Percentiles rank a stretch among this genome's conserved stretches.
Evolutionary conservation across 1,140 invertebrate genomes (phyloP).

Genomic region (Plodia interpunctella): DNA sequence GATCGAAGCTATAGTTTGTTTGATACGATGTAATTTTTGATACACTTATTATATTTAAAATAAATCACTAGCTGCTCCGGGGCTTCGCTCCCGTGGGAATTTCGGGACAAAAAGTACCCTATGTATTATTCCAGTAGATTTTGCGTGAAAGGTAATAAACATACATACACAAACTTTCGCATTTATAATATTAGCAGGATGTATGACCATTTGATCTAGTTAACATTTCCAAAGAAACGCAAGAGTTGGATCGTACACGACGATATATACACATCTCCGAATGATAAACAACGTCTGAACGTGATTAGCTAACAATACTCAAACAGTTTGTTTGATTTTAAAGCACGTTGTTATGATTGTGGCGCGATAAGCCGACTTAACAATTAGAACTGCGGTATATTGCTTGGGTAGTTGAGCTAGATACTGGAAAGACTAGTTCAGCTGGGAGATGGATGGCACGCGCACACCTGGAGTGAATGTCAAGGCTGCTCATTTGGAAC

Average conservation of each 20-base stretch:
- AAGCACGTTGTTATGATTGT: slow-evolving; percentile 4
- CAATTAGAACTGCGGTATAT: neutral
- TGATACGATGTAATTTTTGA: no score
- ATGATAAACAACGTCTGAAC: neutral
- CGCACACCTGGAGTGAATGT: slow-evolving; percentile 71
- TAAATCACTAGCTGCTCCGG: no score
- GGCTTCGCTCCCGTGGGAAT: no score
- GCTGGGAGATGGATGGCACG: slow-evolving; percentile 45
- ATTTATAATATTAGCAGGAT: no score
- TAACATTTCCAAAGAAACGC: no score
- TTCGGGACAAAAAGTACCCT: no score
- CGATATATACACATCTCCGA: neutral
- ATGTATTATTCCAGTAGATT: no score
- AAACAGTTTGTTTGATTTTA: slow-evolving; percentile 1
- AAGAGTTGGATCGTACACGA: neutral
- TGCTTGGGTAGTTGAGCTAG: slow-evolving; percentile 26
- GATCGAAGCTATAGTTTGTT: slow-evolving; percentile 5
- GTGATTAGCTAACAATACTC: slow-evolving; percentile 1
- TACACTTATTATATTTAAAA: no score
- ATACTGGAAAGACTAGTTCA: slow-evolving; percentile 61
- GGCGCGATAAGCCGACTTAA: slow-evolving; percentile 2
- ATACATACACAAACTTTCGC: no score
- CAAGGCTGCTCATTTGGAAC: slow-evolving; percentile 69
- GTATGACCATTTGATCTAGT: no score
- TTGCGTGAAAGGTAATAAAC: no score